These are phyloP conservation scores for Artibeus jamaicensis DNA, from an alignment of 2,797 vertebrate genomes.

Conservation along the genomic window DNA sequence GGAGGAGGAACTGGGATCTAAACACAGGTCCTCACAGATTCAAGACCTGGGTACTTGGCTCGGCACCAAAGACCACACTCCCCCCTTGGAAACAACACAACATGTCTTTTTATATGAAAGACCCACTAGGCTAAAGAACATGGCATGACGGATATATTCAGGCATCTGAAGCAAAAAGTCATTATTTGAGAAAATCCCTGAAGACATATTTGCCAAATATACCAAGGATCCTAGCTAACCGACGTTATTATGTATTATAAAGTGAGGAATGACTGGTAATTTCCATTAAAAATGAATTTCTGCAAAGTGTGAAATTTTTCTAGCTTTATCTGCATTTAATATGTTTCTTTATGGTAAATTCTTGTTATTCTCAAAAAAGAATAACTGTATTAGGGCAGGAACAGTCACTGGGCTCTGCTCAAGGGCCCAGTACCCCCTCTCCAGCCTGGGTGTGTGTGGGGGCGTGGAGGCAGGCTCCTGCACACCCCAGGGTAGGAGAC, in stretches of 20 bases:
- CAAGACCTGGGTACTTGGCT: not conserved
- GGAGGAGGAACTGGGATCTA: not conserved
- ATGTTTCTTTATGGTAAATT: constrained; percentile 27
- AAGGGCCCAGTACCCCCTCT: not conserved
- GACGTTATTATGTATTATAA: not conserved
- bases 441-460: not conserved
- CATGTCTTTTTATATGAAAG: not conserved
- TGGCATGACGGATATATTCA: not conserved
- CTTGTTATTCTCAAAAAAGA: not conserved
- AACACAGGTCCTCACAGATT: not conserved
- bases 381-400: not conserved
- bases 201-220: constrained; percentile 51
- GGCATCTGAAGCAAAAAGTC: not conserved
- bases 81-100: not conserved
- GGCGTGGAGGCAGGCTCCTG: not conserved
- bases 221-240: not conserved
- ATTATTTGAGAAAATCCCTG: constrained; percentile 30
- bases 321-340: not conserved
- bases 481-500: not conserved
- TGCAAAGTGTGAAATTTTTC: constrained; percentile 14
- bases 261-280: constrained; percentile 38
- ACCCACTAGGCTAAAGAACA: not conserved
- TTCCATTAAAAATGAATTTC: constrained; percentile 41
- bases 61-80: not conserved
- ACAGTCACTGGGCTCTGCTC: not conserved